Evolutionary conservation across 2,797 vertebrate genomes (phyloP), one percentile per base, ranked within the genome.

Genomic region (Saxicola maurus): DNA sequence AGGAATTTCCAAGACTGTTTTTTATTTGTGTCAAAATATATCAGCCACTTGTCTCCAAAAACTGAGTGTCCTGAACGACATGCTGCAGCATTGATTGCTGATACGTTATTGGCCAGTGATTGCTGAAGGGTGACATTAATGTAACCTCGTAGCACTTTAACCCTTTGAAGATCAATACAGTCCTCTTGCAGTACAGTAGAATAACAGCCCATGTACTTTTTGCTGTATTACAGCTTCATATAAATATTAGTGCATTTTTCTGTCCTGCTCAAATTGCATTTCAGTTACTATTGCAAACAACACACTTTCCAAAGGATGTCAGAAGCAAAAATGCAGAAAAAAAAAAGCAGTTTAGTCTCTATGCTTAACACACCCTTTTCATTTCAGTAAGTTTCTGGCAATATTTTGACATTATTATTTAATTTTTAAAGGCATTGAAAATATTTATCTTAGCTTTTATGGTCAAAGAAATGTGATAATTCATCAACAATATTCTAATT

Each of bases 111-210:
- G 94, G 72, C 59, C 84, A 53, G 72, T 88, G 91, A 95, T 94
- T 88, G 79, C 75, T 84, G 88, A 93, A 82, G 78, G 82, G 87
- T 92, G 91, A 96, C 93, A 94, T 93, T 94, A 95, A 92, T 86
- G 91, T 88, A 92, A 91, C 59, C 85, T 55, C 27, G n/a, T 69
- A 94, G 79, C 78, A 87, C 79, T 95, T 97, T 97, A 96, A 96
- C 92, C 90, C 95, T 96, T 96, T 13, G 35, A 86, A 61, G 69
- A 95, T 92, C 90, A 91, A 94, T 89, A 82, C 38, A 49, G 57
- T 79, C 91, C 73, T 51, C 75, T 74, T 79, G 62, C 48, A 91
- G 69, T 72, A 90, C 2, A 65, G 89, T 43, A 77, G 53, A 93
- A 90, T 57, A 87, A 77, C 53, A 91, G 76, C 15, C 48, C 31